Evolutionary conservation across 1,140 invertebrate species (phyloP).

Genomic region (Drosophila punjabiensis): DNA sequence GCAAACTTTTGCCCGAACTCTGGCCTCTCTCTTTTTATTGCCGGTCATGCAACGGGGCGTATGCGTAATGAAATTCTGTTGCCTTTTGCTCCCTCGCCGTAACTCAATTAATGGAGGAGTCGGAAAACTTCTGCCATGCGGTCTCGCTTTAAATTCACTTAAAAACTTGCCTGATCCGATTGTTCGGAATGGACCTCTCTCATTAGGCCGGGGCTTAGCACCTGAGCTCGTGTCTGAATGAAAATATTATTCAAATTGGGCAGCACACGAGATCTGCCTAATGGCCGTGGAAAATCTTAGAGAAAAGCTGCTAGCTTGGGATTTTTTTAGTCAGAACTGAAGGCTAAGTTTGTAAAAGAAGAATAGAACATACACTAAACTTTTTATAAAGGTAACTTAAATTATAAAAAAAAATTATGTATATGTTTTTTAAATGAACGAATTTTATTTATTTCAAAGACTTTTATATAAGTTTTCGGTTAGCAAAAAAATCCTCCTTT

Average conservation of each 20-base stretch:
- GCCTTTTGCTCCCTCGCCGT: constrained; percentile 60
- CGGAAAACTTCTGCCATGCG: constrained; percentile 27
- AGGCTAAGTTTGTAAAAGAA: background rate
- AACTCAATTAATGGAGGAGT: constrained; percentile 69
- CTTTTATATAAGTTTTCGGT: background rate
- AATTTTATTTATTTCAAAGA: too few relatives aligned
- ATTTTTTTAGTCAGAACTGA: background rate
- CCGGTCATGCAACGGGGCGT: constrained; percentile 60
- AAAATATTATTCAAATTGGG: constrained; percentile 62
- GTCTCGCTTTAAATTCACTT: constrained; percentile 73
- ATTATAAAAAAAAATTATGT: background rate
- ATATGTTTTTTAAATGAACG: background rate
- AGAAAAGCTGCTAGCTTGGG: background rate
- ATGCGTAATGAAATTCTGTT: constrained; percentile 73
- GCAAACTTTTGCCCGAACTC: constrained; percentile 52
- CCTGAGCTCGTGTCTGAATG: constrained; percentile 47
- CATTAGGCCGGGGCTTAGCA: constrained; percentile 53
- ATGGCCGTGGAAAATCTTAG: constrained; percentile 64
- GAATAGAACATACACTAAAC: background rate
- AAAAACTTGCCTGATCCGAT: constrained; percentile 48
- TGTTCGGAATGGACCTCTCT: constrained; percentile 10
- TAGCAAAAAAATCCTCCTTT: background rate
- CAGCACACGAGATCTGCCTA: constrained; percentile 51
- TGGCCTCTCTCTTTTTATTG: constrained; percentile 24
- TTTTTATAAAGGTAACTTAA: background rate